Base-by-base conservation (phyloP, 2,888 invertebrate genomes). In the Scaptomyza polygonia region DNA sequence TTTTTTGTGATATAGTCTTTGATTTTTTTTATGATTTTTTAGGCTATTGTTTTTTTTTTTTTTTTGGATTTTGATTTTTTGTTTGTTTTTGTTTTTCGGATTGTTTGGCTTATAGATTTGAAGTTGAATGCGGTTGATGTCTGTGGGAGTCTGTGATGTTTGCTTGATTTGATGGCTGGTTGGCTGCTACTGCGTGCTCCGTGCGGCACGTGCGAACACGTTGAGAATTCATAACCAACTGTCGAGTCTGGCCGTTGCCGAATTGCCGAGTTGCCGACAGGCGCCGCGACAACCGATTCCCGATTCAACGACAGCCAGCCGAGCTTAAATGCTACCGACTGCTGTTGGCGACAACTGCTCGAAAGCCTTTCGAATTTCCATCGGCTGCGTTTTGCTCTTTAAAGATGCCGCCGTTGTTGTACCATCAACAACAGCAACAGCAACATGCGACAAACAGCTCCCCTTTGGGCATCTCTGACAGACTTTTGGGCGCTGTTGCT, bases 141-240 rank as follows among this genome's bases (percentile, higher is more conserved):
- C 42, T 68, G 47, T 49, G 48, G 40, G 39, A 64, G 62, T 57
- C 64, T 59, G 53, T 70, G 65, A 69, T 72, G 59, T 76, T 58
- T 72, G 58, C 57, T 77, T 75, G 75, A 78, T 52, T 67, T 62
- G 67, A 69, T 81, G 76, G 69, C 65, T 79, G 79, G 71, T 79
- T 81, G 79, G 72, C 56, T 86, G 78, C 70, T 73, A 75, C 81
- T 84, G 73, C 78, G 73, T 80, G 80, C 79, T 80, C 80, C 80
- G 85, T 81, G 77, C 86, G 82, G 83, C 89, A 89, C 89, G 89
- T 89, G 88, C 89, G 79, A 88, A 81, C 88, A 83, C 89, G 84
- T 88, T 88, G 77, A 90, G 90, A 89, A 83, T 89, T 90, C 88
- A 86, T 88, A 88, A 90, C 88, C 90, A 84, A 89, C 89, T 89